Conservation (phyloP, 2,113 vertebrate genomes). For the cat (Felis catus) region DNA sequence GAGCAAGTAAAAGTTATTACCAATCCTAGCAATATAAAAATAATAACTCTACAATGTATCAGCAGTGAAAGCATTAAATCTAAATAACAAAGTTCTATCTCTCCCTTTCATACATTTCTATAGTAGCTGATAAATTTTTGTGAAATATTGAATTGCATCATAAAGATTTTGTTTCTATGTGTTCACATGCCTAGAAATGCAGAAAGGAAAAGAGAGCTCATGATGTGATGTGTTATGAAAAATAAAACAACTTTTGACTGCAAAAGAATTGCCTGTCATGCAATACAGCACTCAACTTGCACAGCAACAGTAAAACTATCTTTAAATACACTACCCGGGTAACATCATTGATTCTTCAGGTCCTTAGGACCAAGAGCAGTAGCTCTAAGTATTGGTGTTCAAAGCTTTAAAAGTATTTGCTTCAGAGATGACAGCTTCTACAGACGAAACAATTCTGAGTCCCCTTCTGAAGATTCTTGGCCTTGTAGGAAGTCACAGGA, state of each 20-base stretch:
- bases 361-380: conserved; percentile 64
- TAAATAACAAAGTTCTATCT: background rate
- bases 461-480: conserved; percentile 58
- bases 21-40: background rate
- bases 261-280: conserved; percentile 56
- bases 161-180: background rate
- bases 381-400: conserved; percentile 64
- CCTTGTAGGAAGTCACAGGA: conserved; percentile 51
- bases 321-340: conserved; percentile 71
- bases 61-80: background rate
- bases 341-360: conserved; percentile 69
- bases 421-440: conserved; percentile 70
- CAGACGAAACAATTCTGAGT: conserved; percentile 63
- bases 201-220: background rate
- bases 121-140: background rate
- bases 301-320: conserved; percentile 64
- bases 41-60: background rate
- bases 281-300: conserved; percentile 45
- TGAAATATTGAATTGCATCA: conserved; percentile 33
- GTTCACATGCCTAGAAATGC: background rate
- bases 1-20: background rate
- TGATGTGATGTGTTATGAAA: conserved; percentile 26
- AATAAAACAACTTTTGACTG: conserved; percentile 37
- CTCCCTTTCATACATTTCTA: background rate
- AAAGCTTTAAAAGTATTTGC: conserved; percentile 69